Evolutionary conservation across 2,797 vertebrate genomes (phyloP), one percentile per base, ranked within the genome.

Genomic region (Schizopygopsis pylzovi): DNA sequence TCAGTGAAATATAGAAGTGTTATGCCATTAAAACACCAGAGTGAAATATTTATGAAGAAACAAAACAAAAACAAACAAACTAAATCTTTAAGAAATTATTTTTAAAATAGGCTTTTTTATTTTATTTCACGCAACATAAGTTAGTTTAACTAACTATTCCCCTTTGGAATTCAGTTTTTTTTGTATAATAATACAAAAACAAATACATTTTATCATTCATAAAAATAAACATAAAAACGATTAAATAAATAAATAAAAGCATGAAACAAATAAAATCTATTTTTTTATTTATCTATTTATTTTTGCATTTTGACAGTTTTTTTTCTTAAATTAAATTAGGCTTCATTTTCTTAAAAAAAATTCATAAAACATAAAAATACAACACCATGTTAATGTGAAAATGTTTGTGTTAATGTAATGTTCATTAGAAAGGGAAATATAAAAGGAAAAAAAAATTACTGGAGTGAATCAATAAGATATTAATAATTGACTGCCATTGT

Each of bases 1-100:
- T 92, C 95, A 92, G 22, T 16, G 28, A 65, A 33, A 65, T 65
- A 15, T 15, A 7, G 1, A 59, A 33, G 3, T 59, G 22, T n/a
- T 65, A 33, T 16, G 56, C 56, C 10, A 11, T n/a, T 59, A 33
- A 13, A 15, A 2, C 61, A 63, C n/a, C 12, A 13, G 25, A 59
- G 8, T n/a, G 11, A 59, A 59, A 28, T 13, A 6, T 63, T 63
- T 63, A 28, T 28, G 59, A 28, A 13, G 59, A 63, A 28, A 12
- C 25, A 28, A 28, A 28, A 28, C 25, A 28, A 28, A 28, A 28
- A 28, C 25, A 28, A 28, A 28, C n/a, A n/a, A 13, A 61, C 56
- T 25, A 13, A 13, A 47, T 47, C 13, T 47, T 45, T 45, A 3
- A 45, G 2, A 45, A 45, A 47, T 12, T 1, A 2, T 56, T 56